Conservation (phyloP, 53 echinoderm and acorn worm genomes). For the Henricia sp. region DNA sequence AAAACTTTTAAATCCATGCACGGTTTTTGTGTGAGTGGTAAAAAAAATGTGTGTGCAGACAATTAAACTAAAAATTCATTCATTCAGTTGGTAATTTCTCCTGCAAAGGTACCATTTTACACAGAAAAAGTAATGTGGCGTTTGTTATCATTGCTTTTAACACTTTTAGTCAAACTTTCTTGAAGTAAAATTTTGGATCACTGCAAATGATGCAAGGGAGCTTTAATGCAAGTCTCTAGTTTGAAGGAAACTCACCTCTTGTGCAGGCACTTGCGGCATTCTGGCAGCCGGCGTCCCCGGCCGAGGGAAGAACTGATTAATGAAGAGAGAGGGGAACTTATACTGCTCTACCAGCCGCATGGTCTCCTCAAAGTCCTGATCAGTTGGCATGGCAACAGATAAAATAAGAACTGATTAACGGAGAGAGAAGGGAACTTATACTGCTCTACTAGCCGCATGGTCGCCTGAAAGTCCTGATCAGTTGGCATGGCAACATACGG, state of each 20-base stretch:
- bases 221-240: too few relatives aligned
- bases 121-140: too few relatives aligned
- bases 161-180: too few relatives aligned
- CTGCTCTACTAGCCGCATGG: constrained; percentile 82
- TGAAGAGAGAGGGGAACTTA: constrained; percentile 94
- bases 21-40: too few relatives aligned
- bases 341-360: constrained; percentile 85
- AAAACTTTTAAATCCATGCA: too few relatives aligned
- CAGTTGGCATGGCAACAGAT: background rate
- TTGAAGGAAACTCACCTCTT: constrained; percentile 66
- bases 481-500: background rate
- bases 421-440: constrained; percentile 94
- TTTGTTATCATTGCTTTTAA: too few relatives aligned
- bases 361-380: constrained; percentile 93
- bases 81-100: too few relatives aligned
- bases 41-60: too few relatives aligned
- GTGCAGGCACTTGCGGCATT: constrained; percentile 93
- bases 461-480: constrained; percentile 88
- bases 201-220: too few relatives aligned
- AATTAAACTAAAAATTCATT: too few relatives aligned
- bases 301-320: constrained; percentile 98
- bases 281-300: constrained; percentile 98
- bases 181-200: too few relatives aligned
- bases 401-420: constrained; percentile 92
- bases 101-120: too few relatives aligned